phyloP scores from a whole-genome alignment of 23 tunicate species.

The Styela plicata region DNA sequence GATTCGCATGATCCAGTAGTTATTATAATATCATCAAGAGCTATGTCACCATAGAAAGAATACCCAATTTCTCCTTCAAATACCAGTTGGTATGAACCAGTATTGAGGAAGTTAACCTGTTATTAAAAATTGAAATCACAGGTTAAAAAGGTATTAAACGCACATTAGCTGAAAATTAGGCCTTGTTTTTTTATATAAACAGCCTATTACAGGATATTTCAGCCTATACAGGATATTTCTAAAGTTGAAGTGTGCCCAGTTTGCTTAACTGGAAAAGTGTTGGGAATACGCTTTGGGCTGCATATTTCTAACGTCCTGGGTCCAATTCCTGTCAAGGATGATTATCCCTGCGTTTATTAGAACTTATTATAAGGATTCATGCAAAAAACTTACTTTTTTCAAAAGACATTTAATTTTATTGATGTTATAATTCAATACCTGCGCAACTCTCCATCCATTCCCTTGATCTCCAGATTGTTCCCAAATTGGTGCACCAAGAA shows the following conservation, averaged over 20 bases:
- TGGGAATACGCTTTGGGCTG: too few relatives aligned
- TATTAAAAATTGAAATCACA: background rate
- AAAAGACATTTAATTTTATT: too few relatives aligned
- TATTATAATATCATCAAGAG: slow-evolving; percentile 81
- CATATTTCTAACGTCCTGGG: too few relatives aligned
- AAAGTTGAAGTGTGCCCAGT: background rate
- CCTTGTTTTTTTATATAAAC: too few relatives aligned
- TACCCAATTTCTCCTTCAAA: slow-evolving; percentile 78
- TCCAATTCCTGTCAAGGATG: too few relatives aligned
- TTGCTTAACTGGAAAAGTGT: too few relatives aligned
- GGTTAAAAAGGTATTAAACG: background rate
- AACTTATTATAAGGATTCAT: too few relatives aligned
- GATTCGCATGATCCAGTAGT: slow-evolving; percentile 66
- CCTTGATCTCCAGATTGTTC: slow-evolving; percentile 69
- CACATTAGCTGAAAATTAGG: too few relatives aligned
- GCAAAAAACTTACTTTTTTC: too few relatives aligned
- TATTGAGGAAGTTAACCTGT: slow-evolving; percentile 50
- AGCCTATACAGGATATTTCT: background rate
- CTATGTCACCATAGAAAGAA: slow-evolving; percentile 66
- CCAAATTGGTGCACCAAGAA: slow-evolving; percentile 47
- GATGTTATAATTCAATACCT: too few relatives aligned
- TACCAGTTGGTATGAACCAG: slow-evolving; percentile 63
- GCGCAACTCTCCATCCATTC: slow-evolving; percentile 91
- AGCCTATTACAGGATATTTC: too few relatives aligned
- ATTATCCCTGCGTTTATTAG: too few relatives aligned